Base-by-base conservation (phyloP, 2,797 vertebrate species). In the Masticophis lateralis region DNA sequence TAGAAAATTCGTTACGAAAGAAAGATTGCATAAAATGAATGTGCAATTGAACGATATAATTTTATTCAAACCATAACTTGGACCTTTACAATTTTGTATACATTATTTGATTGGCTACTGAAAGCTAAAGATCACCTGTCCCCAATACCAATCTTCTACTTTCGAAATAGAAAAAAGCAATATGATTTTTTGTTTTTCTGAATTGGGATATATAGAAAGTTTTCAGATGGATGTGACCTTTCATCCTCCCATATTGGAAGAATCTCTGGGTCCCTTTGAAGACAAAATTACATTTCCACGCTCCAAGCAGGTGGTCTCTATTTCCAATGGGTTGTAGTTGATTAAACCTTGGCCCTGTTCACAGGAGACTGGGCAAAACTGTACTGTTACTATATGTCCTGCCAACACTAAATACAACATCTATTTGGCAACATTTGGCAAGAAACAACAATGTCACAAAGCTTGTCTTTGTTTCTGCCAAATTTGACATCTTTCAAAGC, bases 401-500 rank as follows among this genome's bases (percentile, higher is more conserved):
- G 91, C 94, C 93, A 90, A 93, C 95, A 96, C 94, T 61, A 92
- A 96, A 87, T 95, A 94, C 25, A 51, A 90, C 95, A 91, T 90
- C 93, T 97, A 96, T 96, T 60, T 95, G 96, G 94, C 51, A 28
- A 87, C 94, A 91, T 97, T 97, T 95, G 95, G 90, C 94, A 90
- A 91, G 90, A 92, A 96, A 96, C 95, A 95, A 91, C 96, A 96
- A 95, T 97, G 97, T 96, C 95, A 86, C 94, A 95, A 95, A 97
- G 97, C 97, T 98, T 97, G 98, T 97, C 96, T 55, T 91, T 96
- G 97, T 96, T 94, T 98, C 96, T 97, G 97, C 97, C 97, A 98
- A 98, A 98, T 97, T 93, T 97, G 97, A 98, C 97, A 97, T 97
- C 97, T 97, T 97, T 97, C 95, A 96, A 95, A 97, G 95, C 96